Conservation (phyloP, 2,888 invertebrate genomes). For the Eutolmus rufibarbis region DNA sequence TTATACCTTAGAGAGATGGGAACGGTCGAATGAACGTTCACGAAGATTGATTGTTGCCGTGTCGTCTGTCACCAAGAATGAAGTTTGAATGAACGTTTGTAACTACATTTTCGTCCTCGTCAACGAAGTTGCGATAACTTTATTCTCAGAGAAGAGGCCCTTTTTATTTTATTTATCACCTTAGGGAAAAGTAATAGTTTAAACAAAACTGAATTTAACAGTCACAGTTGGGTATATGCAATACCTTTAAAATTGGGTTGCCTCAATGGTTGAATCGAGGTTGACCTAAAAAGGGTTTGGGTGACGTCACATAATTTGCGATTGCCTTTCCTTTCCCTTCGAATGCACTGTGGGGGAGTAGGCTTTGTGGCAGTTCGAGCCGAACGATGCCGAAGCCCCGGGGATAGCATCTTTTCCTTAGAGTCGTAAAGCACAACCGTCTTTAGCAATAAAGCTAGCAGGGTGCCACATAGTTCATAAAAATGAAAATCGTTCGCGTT, state of each 20-base stretch:
- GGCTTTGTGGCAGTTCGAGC: neutral
- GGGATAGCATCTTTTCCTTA: neutral
- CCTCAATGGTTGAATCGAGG: neutral
- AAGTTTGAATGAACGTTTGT: too few relatives aligned
- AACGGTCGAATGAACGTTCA: too few relatives aligned
- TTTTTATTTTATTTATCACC: too few relatives aligned
- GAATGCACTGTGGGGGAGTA: neutral
- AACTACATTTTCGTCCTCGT: too few relatives aligned
- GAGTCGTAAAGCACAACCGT: slow-evolving; percentile 12
- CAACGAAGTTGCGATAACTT: too few relatives aligned
- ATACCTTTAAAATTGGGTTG: neutral
- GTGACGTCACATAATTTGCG: neutral
- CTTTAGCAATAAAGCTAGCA: slow-evolving; percentile 11
- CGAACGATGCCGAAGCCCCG: neutral
- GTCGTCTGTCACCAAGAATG: too few relatives aligned
- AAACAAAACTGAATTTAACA: neutral
- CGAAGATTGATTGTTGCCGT: too few relatives aligned
- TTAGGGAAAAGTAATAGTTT: too few relatives aligned
- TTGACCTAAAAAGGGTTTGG: neutral
- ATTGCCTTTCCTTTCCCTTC: neutral
- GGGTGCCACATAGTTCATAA: slow-evolving; percentile 18
- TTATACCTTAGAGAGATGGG: too few relatives aligned
- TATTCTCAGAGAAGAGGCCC: too few relatives aligned
- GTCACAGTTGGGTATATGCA: neutral
- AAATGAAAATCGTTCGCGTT: slow-evolving; percentile 2